Evolutionary conservation across 2,888 invertebrate genomes (phyloP), one percentile per base, ranked within the genome.

Genomic region (Erannis defoliaria): DNA sequence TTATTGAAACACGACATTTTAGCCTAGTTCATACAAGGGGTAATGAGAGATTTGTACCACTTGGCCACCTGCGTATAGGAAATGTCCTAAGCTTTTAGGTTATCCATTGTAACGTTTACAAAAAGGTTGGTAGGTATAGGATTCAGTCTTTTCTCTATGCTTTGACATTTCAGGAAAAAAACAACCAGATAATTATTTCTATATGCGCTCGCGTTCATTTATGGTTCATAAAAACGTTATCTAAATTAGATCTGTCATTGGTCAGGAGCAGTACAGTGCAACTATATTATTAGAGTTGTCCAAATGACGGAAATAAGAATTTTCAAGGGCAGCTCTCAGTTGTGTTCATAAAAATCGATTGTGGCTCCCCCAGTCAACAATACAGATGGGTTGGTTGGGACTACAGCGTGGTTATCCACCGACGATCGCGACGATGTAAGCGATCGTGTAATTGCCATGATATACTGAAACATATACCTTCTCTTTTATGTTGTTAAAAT

Each of bases 161-260:
- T 2, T 37, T 16, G 1, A 9, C 29, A 46, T 46, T 40, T 19
- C 2, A 18, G 16, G 8, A 40, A 16, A 26, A 14, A 10, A 5
- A 26, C n/a, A n/a, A 16, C 18, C 12, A 33, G n/a, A 49, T 5
- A 14, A 9, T 21, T 8, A 26, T 56, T 33, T 29, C 12, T 10
- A 16, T 40, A 1, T 33, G 33, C 31, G 18, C 33, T 33, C 33
- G 14, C 14, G 31, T 37, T 58, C 40, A 56, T 54, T 31, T 51
- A 26, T 46, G 37, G 8, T 55, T 42, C 45, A 54, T n/a, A n/a
- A 51, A 31, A 54, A 55, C 48, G 14, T 16, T 77, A 86, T 86
- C 85, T 81, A 76, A 84, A 85, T 87, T 75, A 78, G 79, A 88
- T 84, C 86, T 79, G 76, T 69, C 81, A 83, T 82, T 81, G 80